A percentile compares a stretch with the other conserved stretches of the same genome.
These are phyloP conservation scores for Patella vulgata DNA, from an alignment of 1,140 invertebrate species.

Conservation along the genomic window DNA sequence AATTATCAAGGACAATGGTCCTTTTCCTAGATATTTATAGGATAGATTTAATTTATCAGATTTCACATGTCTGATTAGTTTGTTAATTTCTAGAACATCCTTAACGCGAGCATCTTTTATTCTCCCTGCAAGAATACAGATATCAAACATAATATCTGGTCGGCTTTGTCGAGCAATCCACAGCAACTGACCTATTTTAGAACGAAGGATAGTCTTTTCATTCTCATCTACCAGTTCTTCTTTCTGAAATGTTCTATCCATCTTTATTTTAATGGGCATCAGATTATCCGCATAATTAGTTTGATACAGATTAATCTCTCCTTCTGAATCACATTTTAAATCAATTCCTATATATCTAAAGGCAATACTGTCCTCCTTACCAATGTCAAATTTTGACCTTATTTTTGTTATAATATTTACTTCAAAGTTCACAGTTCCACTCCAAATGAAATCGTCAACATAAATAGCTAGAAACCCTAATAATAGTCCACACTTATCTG, in stretches of 20 bases:
- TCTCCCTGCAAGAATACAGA: conserved; percentile 12
- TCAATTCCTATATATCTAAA: too few relatives aligned
- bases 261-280: too few relatives aligned
- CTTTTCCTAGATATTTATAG: conserved; percentile 17
- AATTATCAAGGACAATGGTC: too few relatives aligned
- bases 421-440: conserved; percentile 22
- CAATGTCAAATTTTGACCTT: conserved; percentile 6
- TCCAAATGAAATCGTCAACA: conserved; percentile 37
- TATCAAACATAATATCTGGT: conserved; percentile 32
- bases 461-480: conserved; percentile 23
- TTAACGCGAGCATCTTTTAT: conserved; percentile 19
- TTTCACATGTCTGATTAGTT: conserved; percentile 14
- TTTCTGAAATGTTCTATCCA: too few relatives aligned
- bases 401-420: conserved; percentile 17
- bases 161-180: conserved; percentile 31
- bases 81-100: conserved; percentile 24
- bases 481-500: conserved; percentile 9
- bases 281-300: too few relatives aligned
- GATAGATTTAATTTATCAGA: conserved; percentile 18
- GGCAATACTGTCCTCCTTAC: conserved; percentile 4
- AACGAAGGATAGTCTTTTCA: conserved; percentile 16
- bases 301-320: too few relatives aligned
- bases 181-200: conserved; percentile 30
- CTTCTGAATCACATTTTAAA: too few relatives aligned
- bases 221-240: neutral